Base-by-base conservation (phyloP, 2,888 invertebrate species). In the Coelopa pilipes region DNA sequence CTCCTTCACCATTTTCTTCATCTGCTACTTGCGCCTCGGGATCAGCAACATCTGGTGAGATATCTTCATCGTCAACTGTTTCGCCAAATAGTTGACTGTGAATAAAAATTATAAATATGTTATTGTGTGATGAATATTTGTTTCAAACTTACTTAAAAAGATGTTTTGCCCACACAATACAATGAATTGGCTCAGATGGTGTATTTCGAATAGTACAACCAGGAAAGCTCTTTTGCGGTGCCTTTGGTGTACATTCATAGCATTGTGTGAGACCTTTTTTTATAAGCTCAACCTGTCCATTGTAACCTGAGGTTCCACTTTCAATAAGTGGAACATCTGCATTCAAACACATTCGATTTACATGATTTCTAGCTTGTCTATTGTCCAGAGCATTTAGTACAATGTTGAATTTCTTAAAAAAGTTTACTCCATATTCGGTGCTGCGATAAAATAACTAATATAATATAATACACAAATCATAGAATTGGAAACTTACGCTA, bases 111-210 rank as follows among this genome's bases (percentile, higher is more conserved):
- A 24, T n/a, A 19, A 59, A 34, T 7, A 34, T 34, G 34, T 34
- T 34, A 34, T 34, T 34, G 2, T 34, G 7, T 4, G 7, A 34
- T 34, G 4, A 4, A 34, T 34, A 34, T 34, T 34, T 34, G 34
- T 34, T 34, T 34, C 10, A n/a, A 21, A 53, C 91, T 89, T 88
- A 96, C 94, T 98, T 98, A 89, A 99, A 99, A 12, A 99, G 91
- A 90, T 98, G 98, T 87, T 99, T 99, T 0, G 98, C 96, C 99
- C 99, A 99, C 21, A 99, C 98, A 79, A 99, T 97, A 87, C 99
- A 99, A 88, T 99, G 99, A 80, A 99, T 98, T 0, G 97, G 97
- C 87, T 99, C 99, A 0, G 98, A 98, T 0, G 99, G 99, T 0
- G 99, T 99, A 86, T 99, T 99, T 59, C 99, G 91, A 80, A 99